These are phyloP conservation scores for Diachasmimorpha longicaudata DNA, from an alignment of 1,140 invertebrate species.

Conservation along the genomic window DNA sequence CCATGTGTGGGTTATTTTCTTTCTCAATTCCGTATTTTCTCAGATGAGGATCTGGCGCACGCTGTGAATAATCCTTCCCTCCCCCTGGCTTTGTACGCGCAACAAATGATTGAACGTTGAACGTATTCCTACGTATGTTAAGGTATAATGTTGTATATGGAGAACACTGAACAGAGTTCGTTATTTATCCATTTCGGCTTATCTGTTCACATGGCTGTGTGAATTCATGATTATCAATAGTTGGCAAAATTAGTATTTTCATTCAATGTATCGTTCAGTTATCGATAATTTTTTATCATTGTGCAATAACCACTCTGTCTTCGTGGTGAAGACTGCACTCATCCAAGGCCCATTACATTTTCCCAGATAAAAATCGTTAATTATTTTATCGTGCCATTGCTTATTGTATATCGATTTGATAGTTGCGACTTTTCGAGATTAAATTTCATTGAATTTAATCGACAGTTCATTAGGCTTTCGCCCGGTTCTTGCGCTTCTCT, in stretches of 20 bases:
- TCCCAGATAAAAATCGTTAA: neutral
- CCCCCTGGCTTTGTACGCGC: neutral
- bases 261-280: neutral
- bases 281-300: neutral
- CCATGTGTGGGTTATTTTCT: neutral
- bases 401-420: neutral
- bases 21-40: constrained; percentile 7
- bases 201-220: neutral
- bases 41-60: neutral
- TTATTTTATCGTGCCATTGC: neutral
- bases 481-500: constrained; percentile 33
- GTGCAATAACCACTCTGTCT: neutral
- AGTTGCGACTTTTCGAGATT: neutral
- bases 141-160: neutral
- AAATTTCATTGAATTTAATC: neutral
- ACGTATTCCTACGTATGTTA: neutral
- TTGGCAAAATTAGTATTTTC: neutral
- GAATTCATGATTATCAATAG: neutral
- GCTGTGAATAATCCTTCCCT: constrained; percentile 1
- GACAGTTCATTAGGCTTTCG: neutral
- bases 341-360: neutral
- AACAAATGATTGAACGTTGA: constrained; percentile 7
- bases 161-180: neutral
- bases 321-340: constrained; percentile 8
- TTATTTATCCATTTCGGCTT: neutral